Conservation (phyloP, 2,797 vertebrate genomes). For the Phaenicophaeus curvirostris region DNA sequence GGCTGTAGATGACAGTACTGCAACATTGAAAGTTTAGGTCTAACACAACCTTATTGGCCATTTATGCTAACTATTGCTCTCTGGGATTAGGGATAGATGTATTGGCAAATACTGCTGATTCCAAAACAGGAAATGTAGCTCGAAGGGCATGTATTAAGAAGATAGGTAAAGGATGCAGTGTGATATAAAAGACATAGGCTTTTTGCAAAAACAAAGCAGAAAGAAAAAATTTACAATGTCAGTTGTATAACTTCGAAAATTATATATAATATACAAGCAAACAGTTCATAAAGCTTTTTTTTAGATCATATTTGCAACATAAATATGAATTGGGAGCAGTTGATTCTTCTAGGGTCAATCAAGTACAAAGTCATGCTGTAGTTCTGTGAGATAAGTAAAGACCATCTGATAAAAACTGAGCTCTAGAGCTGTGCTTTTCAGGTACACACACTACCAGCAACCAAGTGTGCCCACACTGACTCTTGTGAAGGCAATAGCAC, state of each 20-base stretch:
- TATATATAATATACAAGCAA: not conserved
- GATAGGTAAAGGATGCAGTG: not conserved
- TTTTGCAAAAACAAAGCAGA: not conserved
- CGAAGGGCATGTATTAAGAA: not conserved
- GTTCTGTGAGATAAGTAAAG: not conserved
- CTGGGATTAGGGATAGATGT: not conserved
- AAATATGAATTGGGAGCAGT: not conserved
- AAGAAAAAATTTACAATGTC: not conserved
- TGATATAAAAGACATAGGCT: not conserved
- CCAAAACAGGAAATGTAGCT: not conserved
- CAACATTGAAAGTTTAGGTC: not conserved
- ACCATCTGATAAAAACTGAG: not conserved
- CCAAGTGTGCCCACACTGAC: not conserved
- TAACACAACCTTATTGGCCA: slow-evolving; percentile 7
- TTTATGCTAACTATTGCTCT: not conserved
- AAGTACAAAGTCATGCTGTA: not conserved
- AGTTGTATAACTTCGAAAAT: not conserved
- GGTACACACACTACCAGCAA: not conserved
- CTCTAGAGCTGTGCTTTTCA: not conserved
- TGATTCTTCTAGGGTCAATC: not conserved
- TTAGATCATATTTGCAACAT: not conserved
- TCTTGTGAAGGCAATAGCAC: not conserved
- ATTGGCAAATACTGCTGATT: slow-evolving; percentile 3
- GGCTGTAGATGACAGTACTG: not conserved
- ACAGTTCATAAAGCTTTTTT: not conserved